Evolutionary conservation across 1,140 invertebrate genomes (phyloP).

Genomic region (Drosophila eugracilis): DNA sequence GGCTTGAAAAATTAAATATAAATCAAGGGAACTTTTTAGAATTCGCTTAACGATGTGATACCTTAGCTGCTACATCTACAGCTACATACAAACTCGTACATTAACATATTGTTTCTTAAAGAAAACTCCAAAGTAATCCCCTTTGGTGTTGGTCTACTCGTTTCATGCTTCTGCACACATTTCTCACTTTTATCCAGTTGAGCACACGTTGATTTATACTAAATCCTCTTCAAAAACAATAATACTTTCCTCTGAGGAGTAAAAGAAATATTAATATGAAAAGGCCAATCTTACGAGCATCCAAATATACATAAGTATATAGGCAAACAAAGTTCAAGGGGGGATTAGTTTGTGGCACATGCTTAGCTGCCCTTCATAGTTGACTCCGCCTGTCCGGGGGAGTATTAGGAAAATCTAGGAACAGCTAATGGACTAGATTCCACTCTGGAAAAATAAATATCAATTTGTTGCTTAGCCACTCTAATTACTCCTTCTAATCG

Average conservation of each 20-base stretch:
- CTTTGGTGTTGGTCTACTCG: too few species aligned
- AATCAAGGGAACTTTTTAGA: too few species aligned
- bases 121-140: too few species aligned
- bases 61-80: too few species aligned
- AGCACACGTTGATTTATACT: too few species aligned
- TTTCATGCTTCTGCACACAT: too few species aligned
- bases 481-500: slow-evolving; percentile 40
- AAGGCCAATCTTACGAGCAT: not conserved
- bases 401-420: slow-evolving; percentile 5
- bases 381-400: slow-evolving; percentile 5
- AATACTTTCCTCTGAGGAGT: not conserved
- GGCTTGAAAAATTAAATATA: too few species aligned
- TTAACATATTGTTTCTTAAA: too few species aligned
- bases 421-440: slow-evolving; percentile 15
- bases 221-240: too few species aligned
- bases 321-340: not conserved
- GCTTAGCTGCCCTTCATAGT: slow-evolving; percentile 8
- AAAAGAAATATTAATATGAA: not conserved
- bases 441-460: slow-evolving; percentile 31
- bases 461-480: slow-evolving; percentile 31
- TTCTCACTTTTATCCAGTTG: too few species aligned
- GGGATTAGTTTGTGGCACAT: slow-evolving; percentile 6
- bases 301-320: not conserved
- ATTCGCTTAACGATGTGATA: too few species aligned
- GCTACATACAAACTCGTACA: too few species aligned